Evolutionary conservation across 2,888 invertebrate species (phyloP).

Genomic region (Hermaeophaga mercurialis): DNA sequence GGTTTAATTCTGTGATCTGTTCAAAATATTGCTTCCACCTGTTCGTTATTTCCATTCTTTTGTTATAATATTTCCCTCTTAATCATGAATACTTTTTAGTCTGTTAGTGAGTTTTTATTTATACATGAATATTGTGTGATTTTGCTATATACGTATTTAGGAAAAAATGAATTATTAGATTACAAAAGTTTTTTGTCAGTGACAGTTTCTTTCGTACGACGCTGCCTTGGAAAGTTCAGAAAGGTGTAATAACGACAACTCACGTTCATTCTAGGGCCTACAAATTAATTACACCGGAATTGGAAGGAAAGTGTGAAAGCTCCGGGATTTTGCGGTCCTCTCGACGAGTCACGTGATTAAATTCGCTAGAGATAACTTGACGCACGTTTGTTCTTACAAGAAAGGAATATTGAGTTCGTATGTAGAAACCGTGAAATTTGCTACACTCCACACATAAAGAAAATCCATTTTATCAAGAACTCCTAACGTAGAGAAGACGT

Average conservation of each 20-base stretch:
- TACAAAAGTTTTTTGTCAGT: too few species aligned
- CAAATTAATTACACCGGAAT: constrained; percentile 21
- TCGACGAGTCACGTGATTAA: constrained; percentile 20
- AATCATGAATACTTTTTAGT: too few species aligned
- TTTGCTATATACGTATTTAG: too few species aligned
- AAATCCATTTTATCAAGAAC: constrained; percentile 15
- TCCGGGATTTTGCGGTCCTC: constrained; percentile 22
- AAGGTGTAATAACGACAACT: constrained; percentile 21
- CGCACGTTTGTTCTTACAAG: constrained; percentile 12
- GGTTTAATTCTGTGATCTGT: too few species aligned
- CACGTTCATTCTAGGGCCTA: constrained; percentile 18
- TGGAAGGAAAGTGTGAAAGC: constrained; percentile 22
- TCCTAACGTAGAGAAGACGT: too few species aligned
- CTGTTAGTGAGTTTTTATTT: too few species aligned
- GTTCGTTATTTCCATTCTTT: too few species aligned
- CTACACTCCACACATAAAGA: constrained; percentile 4
- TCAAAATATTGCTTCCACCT: too few species aligned
- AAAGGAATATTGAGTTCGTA: constrained; percentile 7
- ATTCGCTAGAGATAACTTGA: constrained; percentile 21
- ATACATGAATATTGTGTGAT: too few species aligned
- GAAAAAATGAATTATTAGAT: too few species aligned
- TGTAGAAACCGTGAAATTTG: neutral
- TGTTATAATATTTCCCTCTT: too few species aligned
- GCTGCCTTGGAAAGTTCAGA: constrained; percentile 11
- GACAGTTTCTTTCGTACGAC: neutral